phyloP scores from a whole-genome alignment of 2,888 invertebrate species.

The Drosophila kanekoi region DNA sequence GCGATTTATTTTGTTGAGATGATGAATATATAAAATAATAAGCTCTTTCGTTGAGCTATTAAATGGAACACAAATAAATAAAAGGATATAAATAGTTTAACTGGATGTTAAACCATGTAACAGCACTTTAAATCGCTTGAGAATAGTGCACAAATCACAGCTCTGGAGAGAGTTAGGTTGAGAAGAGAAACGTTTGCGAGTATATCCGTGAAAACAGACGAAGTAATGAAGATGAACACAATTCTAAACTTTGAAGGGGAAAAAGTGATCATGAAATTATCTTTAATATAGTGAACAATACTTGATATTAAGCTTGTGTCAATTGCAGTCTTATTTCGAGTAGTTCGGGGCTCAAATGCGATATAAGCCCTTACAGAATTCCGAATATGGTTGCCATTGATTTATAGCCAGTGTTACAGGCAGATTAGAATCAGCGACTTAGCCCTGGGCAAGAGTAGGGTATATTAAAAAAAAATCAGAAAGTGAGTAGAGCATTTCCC shows the following conservation, averaged over 20 bases:
- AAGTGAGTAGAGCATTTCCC: constrained; percentile 24
- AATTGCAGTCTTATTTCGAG: background rate
- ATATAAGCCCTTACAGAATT: background rate
- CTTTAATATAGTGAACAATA: background rate
- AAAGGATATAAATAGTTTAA: no score
- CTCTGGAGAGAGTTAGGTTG: no score
- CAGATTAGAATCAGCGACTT: background rate
- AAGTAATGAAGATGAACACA: no score
- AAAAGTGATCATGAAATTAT: no score
- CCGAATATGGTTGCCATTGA: background rate
- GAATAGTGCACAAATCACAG: no score
- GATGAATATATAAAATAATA: background rate
- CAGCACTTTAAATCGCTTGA: no score
- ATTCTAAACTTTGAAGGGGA: no score
- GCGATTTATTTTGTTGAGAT: background rate
- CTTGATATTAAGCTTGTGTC: background rate
- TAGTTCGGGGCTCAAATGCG: background rate
- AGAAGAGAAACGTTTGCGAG: no score
- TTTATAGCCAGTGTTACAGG: background rate
- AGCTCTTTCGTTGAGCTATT: no score
- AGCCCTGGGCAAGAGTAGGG: constrained; percentile 7
- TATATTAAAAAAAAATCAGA: constrained; percentile 19
- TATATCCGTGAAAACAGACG: no score
- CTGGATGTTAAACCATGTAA: no score
- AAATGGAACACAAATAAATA: no score